Evolutionary conservation across 2,113 vertebrate genomes (phyloP), one percentile per base, ranked within the genome.

Genomic region (Chaetodon trifascialis): DNA sequence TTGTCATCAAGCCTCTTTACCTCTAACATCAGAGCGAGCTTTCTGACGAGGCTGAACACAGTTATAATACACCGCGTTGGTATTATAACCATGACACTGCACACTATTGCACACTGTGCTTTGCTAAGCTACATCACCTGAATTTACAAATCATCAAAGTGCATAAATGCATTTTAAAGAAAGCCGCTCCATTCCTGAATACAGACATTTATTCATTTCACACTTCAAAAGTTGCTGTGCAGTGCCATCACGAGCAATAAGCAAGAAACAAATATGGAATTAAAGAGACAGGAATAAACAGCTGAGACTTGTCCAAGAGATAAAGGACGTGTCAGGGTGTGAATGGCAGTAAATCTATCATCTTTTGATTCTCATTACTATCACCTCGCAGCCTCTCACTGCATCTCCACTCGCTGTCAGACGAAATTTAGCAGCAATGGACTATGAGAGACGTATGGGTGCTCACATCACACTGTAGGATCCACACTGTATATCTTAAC

Each of bases 291-390:
- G 54, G 62, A 34, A 54, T 47, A 70, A 81, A 55, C 21, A 69
- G 46, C 49, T 52, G 40, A 73, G 70, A 66, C 47, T 74, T 30
- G 56, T 73, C 38, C 23, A 17, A 25, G 76, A 79, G 79, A 83
- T 84, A 60, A 80, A 86, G 47, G 73, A 47, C 19, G 23, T 68
- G 54, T n/a, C 63, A 59, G 42, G 65, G 69, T 79, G 67, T 40
- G 54, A 54, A 83, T 42, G 63, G 34, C 42, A 62, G 64, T 71
- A 65, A 75, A 86, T 87, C 62, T 67, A 78, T 88, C 80, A 78
- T 86, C 62, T 54, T 74, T 62, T 80, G 25, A 80, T 73, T 77
- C 79, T 66, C 56, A 80, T 90, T 73, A 76, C 52, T 34, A 55
- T 73, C 42, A 49, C 64, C 42, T 73, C 74, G 66, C n/a, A 60